Conservation (phyloP, 2,888 invertebrate species). For the Sycophila texana region DNA sequence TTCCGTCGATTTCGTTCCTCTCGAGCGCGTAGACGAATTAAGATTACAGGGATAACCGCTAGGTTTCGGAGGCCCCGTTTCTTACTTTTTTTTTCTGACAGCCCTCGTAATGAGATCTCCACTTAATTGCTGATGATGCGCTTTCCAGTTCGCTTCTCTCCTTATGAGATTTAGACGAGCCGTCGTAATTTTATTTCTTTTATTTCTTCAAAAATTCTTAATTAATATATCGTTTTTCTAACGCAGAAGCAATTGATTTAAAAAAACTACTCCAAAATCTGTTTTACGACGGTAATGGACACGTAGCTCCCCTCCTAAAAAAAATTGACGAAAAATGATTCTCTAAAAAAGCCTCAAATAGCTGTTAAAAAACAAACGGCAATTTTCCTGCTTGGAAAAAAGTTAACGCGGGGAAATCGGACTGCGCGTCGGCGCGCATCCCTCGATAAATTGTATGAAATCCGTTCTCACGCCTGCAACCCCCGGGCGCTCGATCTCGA, state of each 20-base stretch:
- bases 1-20: not conserved
- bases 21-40: not conserved
- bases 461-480: conserved; percentile 51
- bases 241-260: too few species aligned
- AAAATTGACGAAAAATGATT: not conserved
- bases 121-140: conserved; percentile 10
- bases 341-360: not conserved
- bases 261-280: too few species aligned
- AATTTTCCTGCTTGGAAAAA: conserved; percentile 16
- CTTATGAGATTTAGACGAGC: too few species aligned
- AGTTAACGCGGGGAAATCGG: conserved; percentile 7
- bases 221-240: too few species aligned
- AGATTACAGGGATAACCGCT: not conserved
- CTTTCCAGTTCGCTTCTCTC: not conserved
- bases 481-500: conserved; percentile 43
- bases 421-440: not conserved
- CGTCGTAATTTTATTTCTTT: too few species aligned
- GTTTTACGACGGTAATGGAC: too few species aligned
- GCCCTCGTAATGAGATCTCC: not conserved
- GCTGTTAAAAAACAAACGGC: not conserved
- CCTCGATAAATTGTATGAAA: conserved; percentile 35
- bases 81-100: not conserved
- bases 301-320: too few species aligned
- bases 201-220: too few species aligned
- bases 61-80: not conserved